Percentiles rank a stretch among this genome's conserved stretches.
phyloP scores from a whole-genome alignment of 2,888 invertebrate species.

The Chromoteleia sp. region DNA sequence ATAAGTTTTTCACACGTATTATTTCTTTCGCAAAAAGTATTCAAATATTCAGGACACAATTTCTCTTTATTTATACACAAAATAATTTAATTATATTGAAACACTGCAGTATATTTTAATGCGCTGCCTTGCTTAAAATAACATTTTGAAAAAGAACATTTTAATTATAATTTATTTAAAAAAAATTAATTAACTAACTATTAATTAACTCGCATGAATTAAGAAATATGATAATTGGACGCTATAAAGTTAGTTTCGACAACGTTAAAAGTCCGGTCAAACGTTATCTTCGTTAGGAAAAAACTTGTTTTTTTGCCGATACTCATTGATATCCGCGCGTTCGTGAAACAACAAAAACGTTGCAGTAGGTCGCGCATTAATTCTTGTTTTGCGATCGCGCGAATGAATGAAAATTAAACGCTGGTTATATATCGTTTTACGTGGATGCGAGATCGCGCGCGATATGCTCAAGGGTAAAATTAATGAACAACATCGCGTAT shows the following conservation, averaged over 20 bases:
- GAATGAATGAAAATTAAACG: slow-evolving; percentile 64
- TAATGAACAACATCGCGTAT: slow-evolving; percentile 49
- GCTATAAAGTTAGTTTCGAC: background rate
- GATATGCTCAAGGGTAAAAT: slow-evolving; percentile 64
- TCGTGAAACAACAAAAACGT: slow-evolving; percentile 39
- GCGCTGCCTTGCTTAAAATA: no score
- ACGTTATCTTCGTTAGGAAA: slow-evolving; percentile 15
- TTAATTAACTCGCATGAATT: no score
- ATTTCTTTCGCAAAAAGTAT: no score
- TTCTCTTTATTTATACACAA: no score
- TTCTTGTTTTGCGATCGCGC: slow-evolving; percentile 37
- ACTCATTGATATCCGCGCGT: slow-evolving; percentile 18
- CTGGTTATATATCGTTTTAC: slow-evolving; percentile 52
- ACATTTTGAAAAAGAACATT: no score
- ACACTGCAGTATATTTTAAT: no score
- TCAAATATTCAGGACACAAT: no score
- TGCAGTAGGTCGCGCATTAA: slow-evolving; percentile 53
- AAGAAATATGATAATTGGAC: no score
- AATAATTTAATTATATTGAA: no score
- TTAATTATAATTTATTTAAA: no score
- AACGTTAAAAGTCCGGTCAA: background rate
- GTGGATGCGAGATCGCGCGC: slow-evolving; percentile 38
- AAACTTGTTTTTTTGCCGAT: slow-evolving; percentile 27
- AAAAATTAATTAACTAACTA: no score
- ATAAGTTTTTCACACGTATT: no score